phyloP scores from a whole-genome alignment of 2,888 invertebrate genomes.

The Eristalinus aeneus region DNA sequence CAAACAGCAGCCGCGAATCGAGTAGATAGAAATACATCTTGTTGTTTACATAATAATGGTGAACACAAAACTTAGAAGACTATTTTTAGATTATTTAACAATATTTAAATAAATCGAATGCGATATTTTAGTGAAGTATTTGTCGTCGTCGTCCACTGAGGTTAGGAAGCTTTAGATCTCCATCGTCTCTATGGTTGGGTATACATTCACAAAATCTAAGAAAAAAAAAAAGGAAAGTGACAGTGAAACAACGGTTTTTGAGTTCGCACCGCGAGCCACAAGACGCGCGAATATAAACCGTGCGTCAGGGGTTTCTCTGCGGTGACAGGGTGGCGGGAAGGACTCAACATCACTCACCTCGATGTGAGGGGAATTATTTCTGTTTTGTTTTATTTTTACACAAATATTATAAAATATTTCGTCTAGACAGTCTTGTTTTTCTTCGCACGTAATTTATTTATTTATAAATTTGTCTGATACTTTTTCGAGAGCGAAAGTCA shows the following conservation, averaged over 20 bases:
- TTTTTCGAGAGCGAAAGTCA: not conserved
- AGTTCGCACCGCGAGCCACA: not conserved
- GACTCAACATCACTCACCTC: not conserved
- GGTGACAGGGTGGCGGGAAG: not conserved
- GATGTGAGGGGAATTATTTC: not conserved
- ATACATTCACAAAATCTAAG: not conserved
- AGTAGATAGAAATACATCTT: not conserved
- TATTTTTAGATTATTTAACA: constrained; percentile 35
- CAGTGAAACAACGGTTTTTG: constrained; percentile 31
- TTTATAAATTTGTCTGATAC: constrained; percentile 2
- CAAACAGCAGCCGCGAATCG: too few species aligned
- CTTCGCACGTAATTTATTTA: constrained; percentile 28
- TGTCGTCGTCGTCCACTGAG: not conserved
- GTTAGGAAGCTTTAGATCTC: not conserved
- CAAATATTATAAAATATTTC: constrained; percentile 56
- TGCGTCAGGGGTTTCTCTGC: not conserved
- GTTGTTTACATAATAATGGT: constrained; percentile 33
- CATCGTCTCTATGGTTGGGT: constrained; percentile 14
- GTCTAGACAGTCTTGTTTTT: constrained; percentile 58
- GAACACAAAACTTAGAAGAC: not conserved
- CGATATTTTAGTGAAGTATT: not conserved
- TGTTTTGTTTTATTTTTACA: constrained; percentile 29
- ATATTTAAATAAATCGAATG: constrained; percentile 41
- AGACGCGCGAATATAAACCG: not conserved
- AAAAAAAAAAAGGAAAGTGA: constrained; percentile 29